Percentiles rank a stretch among this genome's conserved stretches.
phyloP scores from a whole-genome alignment of 2,113 vertebrate genomes.

The Eulemur rufifrons region DNA sequence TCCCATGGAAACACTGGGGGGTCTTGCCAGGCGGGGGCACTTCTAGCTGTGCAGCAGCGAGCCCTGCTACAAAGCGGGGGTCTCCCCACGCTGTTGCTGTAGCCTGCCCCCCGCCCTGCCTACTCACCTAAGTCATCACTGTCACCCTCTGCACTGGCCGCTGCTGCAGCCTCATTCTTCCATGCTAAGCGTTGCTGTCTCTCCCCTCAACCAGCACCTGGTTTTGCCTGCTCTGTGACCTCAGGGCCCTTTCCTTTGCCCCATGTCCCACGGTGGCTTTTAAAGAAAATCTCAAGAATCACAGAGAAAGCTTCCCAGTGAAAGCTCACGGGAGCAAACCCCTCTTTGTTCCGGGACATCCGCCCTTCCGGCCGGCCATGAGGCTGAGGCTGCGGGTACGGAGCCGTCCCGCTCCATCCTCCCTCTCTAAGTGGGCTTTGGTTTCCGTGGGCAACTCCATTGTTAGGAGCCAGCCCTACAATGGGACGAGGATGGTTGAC shows the following conservation, averaged over 20 bases:
- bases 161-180: neutral
- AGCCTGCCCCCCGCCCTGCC: accelerated
- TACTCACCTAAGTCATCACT: accelerated
- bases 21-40: accelerated
- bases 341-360: neutral
- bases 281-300: conserved; percentile 25
- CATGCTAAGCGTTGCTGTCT: accelerated
- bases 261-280: neutral
- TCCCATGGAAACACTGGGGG: accelerated
- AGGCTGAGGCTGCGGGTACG: neutral
- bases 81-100: accelerated
- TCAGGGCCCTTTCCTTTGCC: neutral
- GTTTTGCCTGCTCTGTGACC: neutral
- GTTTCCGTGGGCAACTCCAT: neutral
- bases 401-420: neutral
- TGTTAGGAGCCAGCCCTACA: neutral
- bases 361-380: neutral
- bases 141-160: neutral
- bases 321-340: neutral
- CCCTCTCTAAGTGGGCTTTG: neutral
- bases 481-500: conserved; percentile 30
- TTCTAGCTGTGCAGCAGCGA: accelerated
- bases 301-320: neutral
- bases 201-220: accelerated
- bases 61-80: neutral